Conservation (phyloP, 2,888 invertebrate species). For the Cinara cedri region DNA sequence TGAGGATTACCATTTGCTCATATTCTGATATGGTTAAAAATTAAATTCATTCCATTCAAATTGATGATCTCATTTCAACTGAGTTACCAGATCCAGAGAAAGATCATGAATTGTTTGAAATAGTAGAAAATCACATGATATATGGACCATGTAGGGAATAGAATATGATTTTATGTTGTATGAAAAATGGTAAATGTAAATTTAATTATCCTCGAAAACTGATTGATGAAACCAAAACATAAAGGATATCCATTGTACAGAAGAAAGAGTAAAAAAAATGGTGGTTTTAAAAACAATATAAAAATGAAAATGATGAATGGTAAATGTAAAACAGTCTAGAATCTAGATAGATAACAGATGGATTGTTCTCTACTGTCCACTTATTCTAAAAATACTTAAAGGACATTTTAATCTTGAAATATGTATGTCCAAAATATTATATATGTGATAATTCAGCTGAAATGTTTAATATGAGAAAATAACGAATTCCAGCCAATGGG, state of each 20-base stretch:
- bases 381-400: too few species aligned
- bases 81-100: slow-evolving; percentile 60
- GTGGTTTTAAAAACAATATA: slow-evolving; percentile 56
- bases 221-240: slow-evolving; percentile 60
- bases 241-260: slow-evolving; percentile 62
- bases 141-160: slow-evolving; percentile 60
- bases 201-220: slow-evolving; percentile 60
- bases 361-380: too few species aligned
- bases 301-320: slow-evolving; percentile 57
- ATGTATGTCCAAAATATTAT: neutral
- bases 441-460: neutral
- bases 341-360: too few species aligned
- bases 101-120: slow-evolving; percentile 61
- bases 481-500: neutral
- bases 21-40: slow-evolving; percentile 60
- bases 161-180: slow-evolving; percentile 59
- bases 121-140: slow-evolving; percentile 60
- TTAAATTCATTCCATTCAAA: slow-evolving; percentile 59
- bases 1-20: slow-evolving; percentile 61
- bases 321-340: too few species aligned
- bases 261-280: slow-evolving; percentile 56
- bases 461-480: neutral
- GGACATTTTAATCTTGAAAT: too few species aligned
- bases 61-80: slow-evolving; percentile 61
- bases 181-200: slow-evolving; percentile 58